Conservation (phyloP, 2,888 invertebrate species). For the Lasius platythorax region DNA sequence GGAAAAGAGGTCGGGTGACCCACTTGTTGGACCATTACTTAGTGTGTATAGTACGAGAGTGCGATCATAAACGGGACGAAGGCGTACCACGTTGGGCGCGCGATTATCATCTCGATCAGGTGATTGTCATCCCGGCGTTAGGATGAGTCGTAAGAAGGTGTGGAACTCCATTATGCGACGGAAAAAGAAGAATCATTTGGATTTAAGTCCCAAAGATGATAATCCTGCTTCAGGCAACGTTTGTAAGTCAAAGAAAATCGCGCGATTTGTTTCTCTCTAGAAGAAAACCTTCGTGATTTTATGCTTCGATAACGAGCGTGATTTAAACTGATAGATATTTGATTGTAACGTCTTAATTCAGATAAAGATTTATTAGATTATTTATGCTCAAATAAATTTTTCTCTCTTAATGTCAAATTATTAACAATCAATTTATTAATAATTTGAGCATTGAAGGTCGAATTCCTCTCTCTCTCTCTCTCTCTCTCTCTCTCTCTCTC, state of each 20-base stretch:
- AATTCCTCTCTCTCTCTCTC: too few relatives aligned
- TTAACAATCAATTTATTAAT: neutral
- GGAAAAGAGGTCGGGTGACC: constrained; percentile 68
- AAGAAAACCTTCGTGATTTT: constrained; percentile 10
- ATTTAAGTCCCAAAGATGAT: constrained; percentile 62
- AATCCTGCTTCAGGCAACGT: constrained; percentile 45
- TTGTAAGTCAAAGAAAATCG: constrained; percentile 64
- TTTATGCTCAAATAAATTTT: neutral
- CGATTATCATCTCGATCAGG: constrained; percentile 14
- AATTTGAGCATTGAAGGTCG: neutral
- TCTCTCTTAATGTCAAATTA: too few relatives aligned
- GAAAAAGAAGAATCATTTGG: constrained; percentile 82
- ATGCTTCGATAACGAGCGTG: neutral
- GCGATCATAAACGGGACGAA: constrained; percentile 13
- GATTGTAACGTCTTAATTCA: neutral
- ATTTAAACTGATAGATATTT: neutral
- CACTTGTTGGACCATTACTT: constrained; percentile 52
- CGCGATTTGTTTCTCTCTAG: neutral
- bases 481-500: too few relatives aligned
- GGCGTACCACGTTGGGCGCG: constrained; percentile 12
- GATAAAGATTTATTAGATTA: neutral
- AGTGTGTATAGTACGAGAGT: constrained; percentile 37
- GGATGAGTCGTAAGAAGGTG: constrained; percentile 84
- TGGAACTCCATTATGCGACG: constrained; percentile 85
- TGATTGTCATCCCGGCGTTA: constrained; percentile 34